Conservation (phyloP, 2,113 vertebrate genomes). For the Myiagra hebetior region DNA sequence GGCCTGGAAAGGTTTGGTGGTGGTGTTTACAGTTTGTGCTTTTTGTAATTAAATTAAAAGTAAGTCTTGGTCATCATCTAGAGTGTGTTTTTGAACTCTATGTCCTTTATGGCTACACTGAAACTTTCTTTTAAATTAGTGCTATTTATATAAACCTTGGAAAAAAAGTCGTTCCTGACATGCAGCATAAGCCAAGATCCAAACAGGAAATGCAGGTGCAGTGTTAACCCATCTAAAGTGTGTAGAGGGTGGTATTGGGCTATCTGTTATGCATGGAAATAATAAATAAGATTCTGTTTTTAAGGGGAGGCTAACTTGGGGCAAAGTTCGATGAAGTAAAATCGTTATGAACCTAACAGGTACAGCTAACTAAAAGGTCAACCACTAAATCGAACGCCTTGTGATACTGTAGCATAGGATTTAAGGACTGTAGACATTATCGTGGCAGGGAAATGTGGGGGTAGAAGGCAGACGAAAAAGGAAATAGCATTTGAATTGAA, state of each 20-base stretch:
- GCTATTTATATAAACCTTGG: background rate
- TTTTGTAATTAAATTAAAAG: background rate
- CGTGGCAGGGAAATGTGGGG: background rate
- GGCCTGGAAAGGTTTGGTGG: background rate
- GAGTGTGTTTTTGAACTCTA: background rate
- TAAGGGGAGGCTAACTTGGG: background rate
- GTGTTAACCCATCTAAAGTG: background rate
- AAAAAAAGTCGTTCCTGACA: background rate
- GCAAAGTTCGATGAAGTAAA: background rate
- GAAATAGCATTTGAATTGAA: background rate
- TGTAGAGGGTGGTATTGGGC: background rate
- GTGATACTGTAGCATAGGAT: background rate
- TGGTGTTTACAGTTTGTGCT: background rate
- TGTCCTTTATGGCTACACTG: background rate
- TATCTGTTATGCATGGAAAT: background rate
- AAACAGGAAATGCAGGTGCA: background rate
- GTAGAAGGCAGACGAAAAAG: background rate
- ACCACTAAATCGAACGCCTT: accelerated
- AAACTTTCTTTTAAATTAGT: background rate
- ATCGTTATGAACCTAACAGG: background rate
- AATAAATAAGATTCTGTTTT: background rate
- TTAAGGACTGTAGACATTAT: background rate
- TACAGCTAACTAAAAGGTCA: background rate
- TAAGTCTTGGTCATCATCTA: background rate
- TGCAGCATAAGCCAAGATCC: background rate